phyloP scores from a whole-genome alignment of 2,888 invertebrate genomes.

The Drosophila tripunctata region DNA sequence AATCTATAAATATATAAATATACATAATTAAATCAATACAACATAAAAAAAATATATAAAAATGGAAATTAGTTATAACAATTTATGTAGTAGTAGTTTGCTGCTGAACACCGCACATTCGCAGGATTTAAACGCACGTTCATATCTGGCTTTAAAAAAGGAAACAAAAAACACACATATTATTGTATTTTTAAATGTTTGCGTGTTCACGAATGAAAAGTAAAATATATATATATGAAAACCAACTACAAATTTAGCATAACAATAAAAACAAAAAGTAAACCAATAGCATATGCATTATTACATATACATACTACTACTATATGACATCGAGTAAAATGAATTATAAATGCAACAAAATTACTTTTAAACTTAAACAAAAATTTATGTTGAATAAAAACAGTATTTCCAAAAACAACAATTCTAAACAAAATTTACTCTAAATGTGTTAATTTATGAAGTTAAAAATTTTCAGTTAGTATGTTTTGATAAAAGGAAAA shows the following conservation, averaged over 20 bases:
- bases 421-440: background rate
- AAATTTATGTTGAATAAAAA: constrained; percentile 80
- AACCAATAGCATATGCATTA: constrained; percentile 73
- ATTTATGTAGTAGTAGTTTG: constrained; percentile 50
- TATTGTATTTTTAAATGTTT: constrained; percentile 74
- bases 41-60: constrained; percentile 44
- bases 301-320: constrained; percentile 29
- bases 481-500: too few species aligned
- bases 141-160: constrained; percentile 40
- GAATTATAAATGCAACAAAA: constrained; percentile 72
- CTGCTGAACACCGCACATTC: constrained; percentile 31
- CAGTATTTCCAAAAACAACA: constrained; percentile 76
- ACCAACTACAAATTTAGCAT: constrained; percentile 61
- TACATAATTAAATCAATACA: constrained; percentile 40
- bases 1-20: constrained; percentile 42
- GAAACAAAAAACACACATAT: constrained; percentile 47
- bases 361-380: constrained; percentile 75
- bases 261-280: constrained; percentile 41
- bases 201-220: constrained; percentile 59
- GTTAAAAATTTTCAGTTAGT: too few species aligned
- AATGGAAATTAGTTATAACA: constrained; percentile 71
- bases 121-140: constrained; percentile 50
- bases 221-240: background rate
- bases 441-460: too few species aligned
- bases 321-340: constrained; percentile 74